Percentiles rank a stretch among this genome's conserved stretches.
These are phyloP conservation scores for Sthenelais limicola DNA, from an alignment of 2,888 invertebrate species.

Conservation along the genomic window DNA sequence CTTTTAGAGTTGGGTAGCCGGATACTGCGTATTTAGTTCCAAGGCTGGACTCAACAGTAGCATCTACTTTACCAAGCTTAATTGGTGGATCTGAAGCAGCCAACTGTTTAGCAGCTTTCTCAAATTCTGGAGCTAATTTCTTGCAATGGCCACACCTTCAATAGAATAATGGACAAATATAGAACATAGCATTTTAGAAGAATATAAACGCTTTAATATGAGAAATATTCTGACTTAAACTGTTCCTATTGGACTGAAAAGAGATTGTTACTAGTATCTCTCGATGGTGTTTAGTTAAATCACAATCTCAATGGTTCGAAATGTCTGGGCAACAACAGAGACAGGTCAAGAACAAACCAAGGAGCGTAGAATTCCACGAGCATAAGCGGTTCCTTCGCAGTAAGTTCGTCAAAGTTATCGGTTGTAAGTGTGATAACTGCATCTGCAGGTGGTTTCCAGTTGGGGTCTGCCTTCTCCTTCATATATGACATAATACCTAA, in stretches of 20 bases:
- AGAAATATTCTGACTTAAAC: not conserved
- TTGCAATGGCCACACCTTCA: conserved; percentile 75
- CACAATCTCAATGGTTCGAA: not conserved
- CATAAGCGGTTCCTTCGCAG: conserved; percentile 73
- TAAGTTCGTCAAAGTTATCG: conserved; percentile 70
- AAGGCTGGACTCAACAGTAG: conserved; percentile 73
- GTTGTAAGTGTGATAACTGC: conserved; percentile 74
- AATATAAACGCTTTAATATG: not conserved
- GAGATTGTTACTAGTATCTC: not conserved
- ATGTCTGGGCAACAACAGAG: too few relatives aligned
- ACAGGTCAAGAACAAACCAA: conserved; percentile 74
- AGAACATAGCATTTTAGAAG: not conserved
- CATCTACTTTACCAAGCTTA: conserved; percentile 74
- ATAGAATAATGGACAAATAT: too few relatives aligned
- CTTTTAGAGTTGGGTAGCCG: conserved; percentile 76
- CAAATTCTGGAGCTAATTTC: conserved; percentile 75
- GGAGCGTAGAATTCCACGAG: conserved; percentile 78
- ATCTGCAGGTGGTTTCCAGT: conserved; percentile 76
- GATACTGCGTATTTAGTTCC: conserved; percentile 73
- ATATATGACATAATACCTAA: conserved; percentile 75
- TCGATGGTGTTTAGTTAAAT: not conserved
- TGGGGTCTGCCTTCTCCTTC: conserved; percentile 73
- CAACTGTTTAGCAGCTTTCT: conserved; percentile 74
- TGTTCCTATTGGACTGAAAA: not conserved
- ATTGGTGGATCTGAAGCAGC: conserved; percentile 70